Conservation (phyloP, 2,888 invertebrate genomes). For the Rhagophthalmus giganteus region DNA sequence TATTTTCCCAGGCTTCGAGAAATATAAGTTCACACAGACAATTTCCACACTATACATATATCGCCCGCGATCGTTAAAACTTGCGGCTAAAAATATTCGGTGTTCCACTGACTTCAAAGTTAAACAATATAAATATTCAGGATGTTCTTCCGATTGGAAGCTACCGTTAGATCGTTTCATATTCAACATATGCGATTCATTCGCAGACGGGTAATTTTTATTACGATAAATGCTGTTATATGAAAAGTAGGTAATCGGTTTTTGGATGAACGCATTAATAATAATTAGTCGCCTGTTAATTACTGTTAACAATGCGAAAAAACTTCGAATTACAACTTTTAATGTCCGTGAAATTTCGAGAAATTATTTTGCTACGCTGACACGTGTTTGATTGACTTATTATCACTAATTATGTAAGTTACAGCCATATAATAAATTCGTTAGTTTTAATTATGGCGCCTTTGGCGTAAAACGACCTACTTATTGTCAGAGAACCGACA, state of each 20-base stretch:
- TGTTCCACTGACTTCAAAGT: neutral
- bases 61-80: slow-evolving; percentile 7
- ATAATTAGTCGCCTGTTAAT: slow-evolving; percentile 4
- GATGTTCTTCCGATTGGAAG: neutral
- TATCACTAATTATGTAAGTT: too few relatives aligned
- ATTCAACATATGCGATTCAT: slow-evolving; percentile 16
- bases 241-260: slow-evolving; percentile 20
- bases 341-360: too few relatives aligned
- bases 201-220: slow-evolving; percentile 28
- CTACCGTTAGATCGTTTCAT: slow-evolving; percentile 19
- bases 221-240: slow-evolving; percentile 28
- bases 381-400: too few relatives aligned
- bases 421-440: too few relatives aligned
- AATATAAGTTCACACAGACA: slow-evolving; percentile 15
- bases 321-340: slow-evolving; percentile 1
- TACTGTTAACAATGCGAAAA: neutral
- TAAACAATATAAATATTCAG: neutral
- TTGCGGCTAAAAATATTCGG: neutral
- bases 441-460: too few relatives aligned
- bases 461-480: too few relatives aligned
- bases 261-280: too few relatives aligned
- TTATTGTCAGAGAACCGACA: too few relatives aligned
- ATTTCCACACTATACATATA: slow-evolving; percentile 6
- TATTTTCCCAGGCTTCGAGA: slow-evolving; percentile 12
- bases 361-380: too few relatives aligned